These are phyloP conservation scores for Trochalopteron elliotii DNA, from an alignment of 2,113 vertebrate genomes.

Conservation along the genomic window DNA sequence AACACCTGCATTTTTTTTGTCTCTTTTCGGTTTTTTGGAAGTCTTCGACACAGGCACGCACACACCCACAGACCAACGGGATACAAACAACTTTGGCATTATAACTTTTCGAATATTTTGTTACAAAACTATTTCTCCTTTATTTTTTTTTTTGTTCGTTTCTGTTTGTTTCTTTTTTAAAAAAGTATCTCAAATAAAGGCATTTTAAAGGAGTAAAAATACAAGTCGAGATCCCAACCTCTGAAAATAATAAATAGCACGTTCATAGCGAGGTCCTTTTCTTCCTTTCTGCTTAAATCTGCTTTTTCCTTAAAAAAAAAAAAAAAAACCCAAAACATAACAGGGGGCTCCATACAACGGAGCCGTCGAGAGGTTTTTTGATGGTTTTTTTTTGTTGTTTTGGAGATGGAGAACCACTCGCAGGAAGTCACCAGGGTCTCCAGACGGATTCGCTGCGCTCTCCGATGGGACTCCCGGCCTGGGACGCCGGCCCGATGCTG, in stretches of 20 bases:
- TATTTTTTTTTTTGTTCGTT: neutral
- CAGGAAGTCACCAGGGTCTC: slow-evolving; percentile 86
- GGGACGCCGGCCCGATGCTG: slow-evolving; percentile 70
- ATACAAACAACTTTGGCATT: slow-evolving; percentile 87
- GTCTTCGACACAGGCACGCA: slow-evolving; percentile 53
- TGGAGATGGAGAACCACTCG: neutral
- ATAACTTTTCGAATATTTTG: slow-evolving; percentile 77
- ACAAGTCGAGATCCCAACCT: slow-evolving; percentile 80
- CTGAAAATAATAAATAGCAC: slow-evolving; percentile 80
- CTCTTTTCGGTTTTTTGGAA: neutral
- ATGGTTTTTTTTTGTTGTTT: neutral
- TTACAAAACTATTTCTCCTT: slow-evolving; percentile 86
- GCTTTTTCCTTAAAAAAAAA: neutral
- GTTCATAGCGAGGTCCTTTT: slow-evolving; percentile 28
- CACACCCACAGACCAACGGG: slow-evolving; percentile 32
- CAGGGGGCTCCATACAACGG: slow-evolving; percentile 86
- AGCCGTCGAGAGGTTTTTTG: slow-evolving; percentile 59
- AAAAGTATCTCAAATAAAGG: slow-evolving; percentile 79
- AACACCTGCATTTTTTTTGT: slow-evolving; percentile 43
- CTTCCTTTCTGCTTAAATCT: slow-evolving; percentile 43
- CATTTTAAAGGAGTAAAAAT: slow-evolving; percentile 77
- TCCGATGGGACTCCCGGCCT: slow-evolving; percentile 77
- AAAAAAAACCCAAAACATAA: neutral
- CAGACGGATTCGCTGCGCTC: slow-evolving; percentile 87
- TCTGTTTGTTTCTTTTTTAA: neutral